Conservation (phyloP, 2,888 invertebrate species). For the Diarsia dahlii region DNA sequence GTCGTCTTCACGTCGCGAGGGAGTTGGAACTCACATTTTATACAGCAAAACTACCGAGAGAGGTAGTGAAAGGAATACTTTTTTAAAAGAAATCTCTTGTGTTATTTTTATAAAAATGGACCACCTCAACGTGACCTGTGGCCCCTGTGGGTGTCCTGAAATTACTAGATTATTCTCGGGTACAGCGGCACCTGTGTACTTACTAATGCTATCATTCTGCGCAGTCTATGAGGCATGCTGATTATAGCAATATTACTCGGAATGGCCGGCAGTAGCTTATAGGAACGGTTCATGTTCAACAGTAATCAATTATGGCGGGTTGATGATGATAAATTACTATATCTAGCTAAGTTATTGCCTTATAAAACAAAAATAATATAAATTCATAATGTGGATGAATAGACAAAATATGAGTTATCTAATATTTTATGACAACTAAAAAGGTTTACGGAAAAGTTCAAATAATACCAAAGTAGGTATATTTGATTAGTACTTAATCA, state of each 20-base stretch:
- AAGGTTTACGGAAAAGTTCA: background rate
- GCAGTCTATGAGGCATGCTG: slow-evolving; percentile 26
- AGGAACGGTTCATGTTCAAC: slow-evolving; percentile 45
- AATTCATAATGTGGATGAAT: slow-evolving; percentile 25
- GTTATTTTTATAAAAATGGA: slow-evolving; percentile 40
- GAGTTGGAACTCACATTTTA: slow-evolving; percentile 41
- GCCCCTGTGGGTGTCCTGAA: slow-evolving; percentile 57
- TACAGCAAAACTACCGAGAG: slow-evolving; percentile 36
- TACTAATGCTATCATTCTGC: slow-evolving; percentile 45
- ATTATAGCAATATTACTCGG: slow-evolving; percentile 55
- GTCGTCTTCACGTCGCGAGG: slow-evolving; percentile 40
- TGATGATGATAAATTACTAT: slow-evolving; percentile 60
- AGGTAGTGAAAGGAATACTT: slow-evolving; percentile 41
- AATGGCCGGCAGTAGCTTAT: slow-evolving; percentile 38
- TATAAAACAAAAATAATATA: slow-evolving; percentile 9
- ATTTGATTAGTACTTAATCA: slow-evolving; percentile 16
- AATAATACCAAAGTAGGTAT: slow-evolving; percentile 5
- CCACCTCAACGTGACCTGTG: slow-evolving; percentile 45
- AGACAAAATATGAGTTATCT: slow-evolving; percentile 10
- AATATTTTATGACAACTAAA: background rate
- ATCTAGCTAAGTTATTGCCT: slow-evolving; percentile 49
- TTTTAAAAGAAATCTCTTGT: slow-evolving; percentile 45
- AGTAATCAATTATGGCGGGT: slow-evolving; percentile 54
- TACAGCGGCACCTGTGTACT: slow-evolving; percentile 41
- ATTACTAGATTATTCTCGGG: slow-evolving; percentile 56